Conservation (phyloP, 2,797 vertebrate genomes). For the Ispidina picta region DNA sequence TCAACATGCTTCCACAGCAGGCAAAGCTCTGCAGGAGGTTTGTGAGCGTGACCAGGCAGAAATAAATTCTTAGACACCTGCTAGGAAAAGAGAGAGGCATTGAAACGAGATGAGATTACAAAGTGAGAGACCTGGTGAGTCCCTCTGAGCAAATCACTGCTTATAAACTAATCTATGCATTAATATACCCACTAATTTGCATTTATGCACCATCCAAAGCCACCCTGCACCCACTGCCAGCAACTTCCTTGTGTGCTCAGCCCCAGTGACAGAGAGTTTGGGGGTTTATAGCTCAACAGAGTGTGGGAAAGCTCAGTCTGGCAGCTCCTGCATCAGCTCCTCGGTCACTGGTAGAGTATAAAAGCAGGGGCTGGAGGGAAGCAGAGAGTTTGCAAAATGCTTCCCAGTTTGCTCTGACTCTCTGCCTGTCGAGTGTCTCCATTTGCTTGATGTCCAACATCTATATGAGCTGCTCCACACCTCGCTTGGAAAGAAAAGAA, state of each 20-base stretch:
- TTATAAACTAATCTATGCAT: neutral
- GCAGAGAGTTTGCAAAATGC: neutral
- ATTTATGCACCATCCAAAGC: neutral
- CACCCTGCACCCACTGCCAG: too few species aligned
- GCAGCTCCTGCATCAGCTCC: neutral
- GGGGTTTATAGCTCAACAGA: neutral
- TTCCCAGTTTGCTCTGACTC: neutral
- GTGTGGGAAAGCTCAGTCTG: neutral
- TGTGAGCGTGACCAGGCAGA: neutral
- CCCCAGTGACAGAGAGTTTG: neutral
- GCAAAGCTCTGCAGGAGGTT: neutral
- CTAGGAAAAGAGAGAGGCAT: neutral
- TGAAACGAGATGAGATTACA: neutral
- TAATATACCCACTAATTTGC: too few species aligned
- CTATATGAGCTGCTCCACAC: neutral
- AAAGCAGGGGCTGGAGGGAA: neutral
- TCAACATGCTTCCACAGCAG: neutral
- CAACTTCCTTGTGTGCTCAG: neutral
- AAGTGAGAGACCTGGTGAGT: neutral
- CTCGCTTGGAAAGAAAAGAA: neutral
- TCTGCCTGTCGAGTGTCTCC: rapidly evolving
- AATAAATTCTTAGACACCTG: neutral
- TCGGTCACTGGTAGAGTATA: neutral
- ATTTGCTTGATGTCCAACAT: neutral
- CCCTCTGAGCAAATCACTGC: neutral